phyloP scores from a whole-genome alignment of 2,888 invertebrate genomes.

The Keiferia lycopersicella region DNA sequence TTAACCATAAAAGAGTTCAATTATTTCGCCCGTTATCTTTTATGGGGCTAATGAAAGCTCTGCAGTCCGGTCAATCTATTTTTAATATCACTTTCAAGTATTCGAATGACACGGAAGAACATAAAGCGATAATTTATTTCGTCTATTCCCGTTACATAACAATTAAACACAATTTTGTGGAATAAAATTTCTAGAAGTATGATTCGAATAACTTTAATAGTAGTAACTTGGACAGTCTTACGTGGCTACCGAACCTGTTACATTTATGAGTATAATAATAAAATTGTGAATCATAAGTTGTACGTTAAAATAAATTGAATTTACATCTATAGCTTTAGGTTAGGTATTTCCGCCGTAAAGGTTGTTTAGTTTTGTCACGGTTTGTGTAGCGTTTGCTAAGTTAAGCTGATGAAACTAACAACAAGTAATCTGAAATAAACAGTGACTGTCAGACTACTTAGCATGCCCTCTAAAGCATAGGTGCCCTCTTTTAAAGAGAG shows the following conservation, averaged over 20 bases:
- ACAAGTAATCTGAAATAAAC: no score
- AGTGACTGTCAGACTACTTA: no score
- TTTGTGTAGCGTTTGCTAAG: not conserved
- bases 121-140: constrained; percentile 18
- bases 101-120: constrained; percentile 3
- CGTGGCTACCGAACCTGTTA: not conserved
- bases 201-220: not conserved
- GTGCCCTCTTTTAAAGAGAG: no score
- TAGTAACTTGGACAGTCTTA: not conserved
- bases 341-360: not conserved
- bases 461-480: no score
- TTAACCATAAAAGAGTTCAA: constrained; percentile 40
- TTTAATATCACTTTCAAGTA: constrained; percentile 12
- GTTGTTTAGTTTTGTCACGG: not conserved
- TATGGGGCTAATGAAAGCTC: constrained; percentile 36
- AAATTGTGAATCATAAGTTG: not conserved
- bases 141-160: constrained; percentile 11
- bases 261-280: constrained; percentile 5
- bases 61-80: not conserved
- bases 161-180: not conserved
- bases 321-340: not conserved
- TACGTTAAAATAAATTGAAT: constrained; percentile 15
- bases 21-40: constrained; percentile 44
- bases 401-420: no score
- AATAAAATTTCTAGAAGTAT: constrained; percentile 5